A percentile compares a stretch with the other conserved stretches of the same genome.
Evolutionary conservation across 1,140 invertebrate species (phyloP).

Genomic region (Drosophila virilis): DNA sequence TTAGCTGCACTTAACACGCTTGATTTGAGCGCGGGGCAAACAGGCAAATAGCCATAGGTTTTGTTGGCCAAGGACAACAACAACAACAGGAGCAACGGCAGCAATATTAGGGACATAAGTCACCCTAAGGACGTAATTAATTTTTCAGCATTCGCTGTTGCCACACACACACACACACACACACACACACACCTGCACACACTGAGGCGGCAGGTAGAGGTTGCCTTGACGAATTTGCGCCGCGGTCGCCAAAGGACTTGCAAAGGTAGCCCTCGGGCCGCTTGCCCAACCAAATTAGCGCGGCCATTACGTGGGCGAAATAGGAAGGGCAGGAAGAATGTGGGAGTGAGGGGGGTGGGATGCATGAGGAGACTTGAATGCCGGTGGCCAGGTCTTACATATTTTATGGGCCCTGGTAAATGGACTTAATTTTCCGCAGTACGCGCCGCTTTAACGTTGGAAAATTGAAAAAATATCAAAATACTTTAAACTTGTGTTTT

Average conservation of each 20-base stretch:
- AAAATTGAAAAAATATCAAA: constrained; percentile 68
- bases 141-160: constrained; percentile 80
- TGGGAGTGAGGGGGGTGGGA: not conserved
- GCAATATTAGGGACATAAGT: constrained; percentile 53
- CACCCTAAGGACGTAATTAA: constrained; percentile 84
- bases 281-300: constrained; percentile 73
- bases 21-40: constrained; percentile 58
- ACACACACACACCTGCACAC: constrained; percentile 1
- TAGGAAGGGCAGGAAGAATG: too few relatives aligned
- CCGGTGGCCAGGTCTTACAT: constrained; percentile 60
- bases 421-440: constrained; percentile 73
- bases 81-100: constrained; percentile 22
- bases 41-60: constrained; percentile 38
- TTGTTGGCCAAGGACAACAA: not conserved
- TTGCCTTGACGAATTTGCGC: constrained; percentile 81
- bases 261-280: constrained; percentile 44
- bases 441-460: constrained; percentile 56
- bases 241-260: constrained; percentile 54
- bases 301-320: constrained; percentile 34
- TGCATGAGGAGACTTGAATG: constrained; percentile 56
- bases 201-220: constrained; percentile 5
- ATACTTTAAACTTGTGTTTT: constrained; percentile 52
- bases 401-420: constrained; percentile 77
- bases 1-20: constrained; percentile 75
- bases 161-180: constrained; percentile 18